Conservation (phyloP, 2,113 vertebrate genomes). For the Bungarus multicinctus region DNA sequence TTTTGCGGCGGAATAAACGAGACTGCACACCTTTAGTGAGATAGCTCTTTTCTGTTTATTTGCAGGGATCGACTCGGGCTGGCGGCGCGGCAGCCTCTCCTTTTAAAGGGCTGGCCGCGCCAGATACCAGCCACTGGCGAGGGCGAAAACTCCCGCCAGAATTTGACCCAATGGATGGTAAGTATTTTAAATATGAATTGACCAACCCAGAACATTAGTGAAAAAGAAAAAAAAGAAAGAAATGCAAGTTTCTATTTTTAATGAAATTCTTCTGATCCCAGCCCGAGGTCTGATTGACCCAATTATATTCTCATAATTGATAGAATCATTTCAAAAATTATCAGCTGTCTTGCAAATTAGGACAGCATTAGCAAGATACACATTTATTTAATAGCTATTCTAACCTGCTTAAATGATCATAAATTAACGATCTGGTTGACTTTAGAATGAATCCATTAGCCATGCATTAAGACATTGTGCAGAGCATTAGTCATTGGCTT, state of each 20-base stretch:
- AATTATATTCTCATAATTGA: conserved; percentile 13
- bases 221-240: background rate
- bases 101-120: no score
- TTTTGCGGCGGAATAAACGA: no score
- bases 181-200: no score
- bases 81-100: no score
- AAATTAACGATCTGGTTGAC: conserved; percentile 11
- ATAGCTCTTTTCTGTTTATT: no score
- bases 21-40: no score
- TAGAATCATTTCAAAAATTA: conserved; percentile 19
- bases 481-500: background rate
- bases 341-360: conserved; percentile 22
- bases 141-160: no score
- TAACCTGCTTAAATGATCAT: conserved; percentile 17
- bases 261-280: background rate
- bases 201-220: no score
- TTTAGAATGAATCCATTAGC: conserved; percentile 1
- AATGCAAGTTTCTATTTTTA: background rate
- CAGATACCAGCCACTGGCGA: no score
- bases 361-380: conserved; percentile 14
- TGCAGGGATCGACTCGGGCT: no score
- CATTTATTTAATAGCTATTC: conserved; percentile 20
- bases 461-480: background rate
- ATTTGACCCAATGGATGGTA: no score
- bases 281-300: background rate